Evolutionary conservation across 2,888 invertebrate genomes (phyloP).

Genomic region (Athrips mouffetella): DNA sequence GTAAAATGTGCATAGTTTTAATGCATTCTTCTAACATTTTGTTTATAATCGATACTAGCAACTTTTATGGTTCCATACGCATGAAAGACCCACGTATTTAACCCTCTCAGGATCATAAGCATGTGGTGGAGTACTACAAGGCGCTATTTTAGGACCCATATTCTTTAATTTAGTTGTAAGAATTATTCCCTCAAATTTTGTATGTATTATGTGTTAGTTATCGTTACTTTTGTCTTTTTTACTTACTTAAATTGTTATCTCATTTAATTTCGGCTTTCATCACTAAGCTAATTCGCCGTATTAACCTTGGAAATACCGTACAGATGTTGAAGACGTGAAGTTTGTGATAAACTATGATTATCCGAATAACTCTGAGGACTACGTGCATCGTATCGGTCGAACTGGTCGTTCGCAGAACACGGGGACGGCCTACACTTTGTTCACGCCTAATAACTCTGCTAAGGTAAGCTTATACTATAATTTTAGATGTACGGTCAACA

Average conservation of each 20-base stretch:
- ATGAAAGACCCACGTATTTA: too few species aligned
- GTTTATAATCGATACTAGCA: too few species aligned
- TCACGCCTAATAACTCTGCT: conserved; percentile 92
- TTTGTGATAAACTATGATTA: conserved; percentile 99
- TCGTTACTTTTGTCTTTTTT: neutral
- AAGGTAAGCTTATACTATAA: conserved; percentile 69
- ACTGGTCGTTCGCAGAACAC: conserved; percentile 95
- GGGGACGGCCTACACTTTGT: conserved; percentile 97
- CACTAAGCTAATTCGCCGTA: neutral
- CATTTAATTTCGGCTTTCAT: neutral
- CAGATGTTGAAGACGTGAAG: conserved; percentile 99
- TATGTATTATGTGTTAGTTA: conserved; percentile 20
- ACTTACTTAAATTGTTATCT: neutral
- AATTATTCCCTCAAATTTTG: conserved; percentile 27
- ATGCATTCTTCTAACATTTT: too few species aligned
- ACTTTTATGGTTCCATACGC: too few species aligned
- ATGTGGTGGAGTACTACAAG: conserved; percentile 20
- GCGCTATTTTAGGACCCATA: conserved; percentile 10
- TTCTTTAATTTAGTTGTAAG: conserved; percentile 12
- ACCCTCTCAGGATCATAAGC: too few species aligned
- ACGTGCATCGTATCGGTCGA: conserved; percentile 97
- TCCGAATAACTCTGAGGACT: conserved; percentile 98
- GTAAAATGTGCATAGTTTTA: too few species aligned
- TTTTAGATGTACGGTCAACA: too few species aligned
- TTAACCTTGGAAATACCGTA: conserved; percentile 22